phyloP scores from a whole-genome alignment of 1,140 invertebrate genomes.

The Lerema accius region DNA sequence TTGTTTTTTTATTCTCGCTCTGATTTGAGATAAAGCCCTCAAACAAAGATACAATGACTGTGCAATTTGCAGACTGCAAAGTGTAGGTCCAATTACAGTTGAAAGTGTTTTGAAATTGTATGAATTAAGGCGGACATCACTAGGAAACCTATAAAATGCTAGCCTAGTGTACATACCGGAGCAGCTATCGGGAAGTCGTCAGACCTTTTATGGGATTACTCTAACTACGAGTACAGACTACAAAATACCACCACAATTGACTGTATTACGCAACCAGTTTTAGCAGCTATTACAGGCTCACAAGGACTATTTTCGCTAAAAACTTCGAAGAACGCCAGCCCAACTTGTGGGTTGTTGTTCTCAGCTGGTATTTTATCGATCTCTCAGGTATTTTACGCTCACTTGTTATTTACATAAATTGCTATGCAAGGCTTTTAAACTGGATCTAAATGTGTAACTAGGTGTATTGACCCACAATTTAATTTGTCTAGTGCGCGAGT shows the following conservation, averaged over 20 bases:
- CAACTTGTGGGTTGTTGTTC: constrained; percentile 23
- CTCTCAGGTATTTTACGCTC: constrained; percentile 47
- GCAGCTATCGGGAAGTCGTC: constrained; percentile 28
- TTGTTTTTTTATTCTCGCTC: too few relatives aligned
- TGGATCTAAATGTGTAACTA: constrained; percentile 55
- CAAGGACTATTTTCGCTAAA: constrained; percentile 10
- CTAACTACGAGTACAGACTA: constrained; percentile 12
- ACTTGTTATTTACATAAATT: constrained; percentile 60
- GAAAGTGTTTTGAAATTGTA: too few relatives aligned
- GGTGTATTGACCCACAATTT: constrained; percentile 54
- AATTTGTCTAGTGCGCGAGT: constrained; percentile 8
- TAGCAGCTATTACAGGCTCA: neutral
- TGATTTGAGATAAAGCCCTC: too few relatives aligned
- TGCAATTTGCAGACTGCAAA: too few relatives aligned
- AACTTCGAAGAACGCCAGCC: neutral
- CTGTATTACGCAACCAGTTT: constrained; percentile 5
- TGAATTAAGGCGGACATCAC: neutral
- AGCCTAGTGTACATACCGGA: neutral
- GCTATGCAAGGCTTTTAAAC: constrained; percentile 50
- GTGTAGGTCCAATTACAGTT: too few relatives aligned
- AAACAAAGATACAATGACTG: too few relatives aligned
- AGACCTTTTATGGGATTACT: constrained; percentile 45
- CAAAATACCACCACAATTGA: constrained; percentile 6
- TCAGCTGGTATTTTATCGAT: constrained; percentile 45
- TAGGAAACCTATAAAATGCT: constrained; percentile 46